These are phyloP conservation scores for Protobothrops flavoviridis DNA, from an alignment of 2,113 vertebrate species.

Conservation along the genomic window DNA sequence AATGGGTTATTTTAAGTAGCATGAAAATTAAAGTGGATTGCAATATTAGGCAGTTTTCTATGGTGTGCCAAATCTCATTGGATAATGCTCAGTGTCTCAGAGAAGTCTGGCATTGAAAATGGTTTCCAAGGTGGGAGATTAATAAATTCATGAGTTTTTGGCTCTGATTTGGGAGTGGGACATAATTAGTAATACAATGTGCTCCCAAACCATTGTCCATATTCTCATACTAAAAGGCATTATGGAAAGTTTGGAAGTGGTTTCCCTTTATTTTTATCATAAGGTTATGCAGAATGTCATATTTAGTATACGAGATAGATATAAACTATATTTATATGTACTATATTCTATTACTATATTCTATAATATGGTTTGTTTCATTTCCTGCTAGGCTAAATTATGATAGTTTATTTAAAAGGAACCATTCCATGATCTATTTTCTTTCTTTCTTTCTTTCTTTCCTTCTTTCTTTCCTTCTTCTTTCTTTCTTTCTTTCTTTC, in stretches of 20 bases:
- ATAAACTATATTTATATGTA: conserved; percentile 37
- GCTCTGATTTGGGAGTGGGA: not conserved
- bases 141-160: not conserved
- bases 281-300: conserved; percentile 36
- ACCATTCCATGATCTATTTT: not conserved
- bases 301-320: conserved; percentile 40
- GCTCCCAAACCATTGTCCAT: conserved; percentile 52
- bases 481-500: no score
- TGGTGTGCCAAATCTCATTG: not conserved
- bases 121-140: not conserved
- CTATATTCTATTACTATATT: no score
- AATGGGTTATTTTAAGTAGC: conserved; percentile 3
- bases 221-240: conserved; percentile 50
- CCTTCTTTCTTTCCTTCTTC: no score
- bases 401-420: not conserved
- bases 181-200: conserved; percentile 31
- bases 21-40: conserved; percentile 3
- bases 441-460: no score
- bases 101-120: not conserved
- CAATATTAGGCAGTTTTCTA: not conserved
- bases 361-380: not conserved
- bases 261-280: not conserved
- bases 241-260: not conserved
- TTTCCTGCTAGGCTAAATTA: not conserved
- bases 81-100: not conserved